Evolutionary conservation across 2,797 vertebrate species (phyloP), one percentile per base, ranked within the genome.

Genomic region (Forpus xanthops): DNA sequence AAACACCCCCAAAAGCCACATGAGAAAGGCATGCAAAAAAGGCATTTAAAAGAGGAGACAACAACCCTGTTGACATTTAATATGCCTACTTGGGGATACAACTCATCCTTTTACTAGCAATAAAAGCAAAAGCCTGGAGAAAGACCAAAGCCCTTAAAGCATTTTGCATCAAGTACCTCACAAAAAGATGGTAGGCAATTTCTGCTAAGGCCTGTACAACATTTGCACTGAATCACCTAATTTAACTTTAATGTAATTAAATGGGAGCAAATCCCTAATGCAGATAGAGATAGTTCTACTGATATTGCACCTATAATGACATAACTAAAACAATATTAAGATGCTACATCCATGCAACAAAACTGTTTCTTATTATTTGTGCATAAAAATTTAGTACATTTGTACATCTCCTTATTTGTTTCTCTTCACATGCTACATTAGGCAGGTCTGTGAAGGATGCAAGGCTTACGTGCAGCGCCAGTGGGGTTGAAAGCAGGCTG

Each of bases 61-160:
- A 82, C 61, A 80, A 93, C 65, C 80, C 33, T 65, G 55, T 50
- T 94, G 96, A 62, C 66, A 91, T 94, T 88, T 89, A 81, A 42
- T 53, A 28, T 49, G 76, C 52, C 88, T 87, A 44, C 65, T 66
- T 81, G 85, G 87, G 87, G 70, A 75, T 86, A 83, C 96, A 96
- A 80, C 68, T 87, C 87, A 87, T 60, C 68, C 68, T 89, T 93
- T 80, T 75, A 92, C 61, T 24, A 72, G 82, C 72, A 82, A 33
- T 87, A 64, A 93, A 72, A 89, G 39, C 92, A 93, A 92, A 42
- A 89, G 75, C 78, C 88, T 50, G 55, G 18, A 79, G 62, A 79
- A 75, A 81, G 44, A 85, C 62, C 85, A 85, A 80, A 89, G 66
- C 66, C 87, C 65, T 89, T n/a, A 53, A 25, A 72, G 61, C 50